Evolutionary conservation across 2,797 vertebrate genomes (phyloP).

Genomic region (Coregonus suidteri): DNA sequence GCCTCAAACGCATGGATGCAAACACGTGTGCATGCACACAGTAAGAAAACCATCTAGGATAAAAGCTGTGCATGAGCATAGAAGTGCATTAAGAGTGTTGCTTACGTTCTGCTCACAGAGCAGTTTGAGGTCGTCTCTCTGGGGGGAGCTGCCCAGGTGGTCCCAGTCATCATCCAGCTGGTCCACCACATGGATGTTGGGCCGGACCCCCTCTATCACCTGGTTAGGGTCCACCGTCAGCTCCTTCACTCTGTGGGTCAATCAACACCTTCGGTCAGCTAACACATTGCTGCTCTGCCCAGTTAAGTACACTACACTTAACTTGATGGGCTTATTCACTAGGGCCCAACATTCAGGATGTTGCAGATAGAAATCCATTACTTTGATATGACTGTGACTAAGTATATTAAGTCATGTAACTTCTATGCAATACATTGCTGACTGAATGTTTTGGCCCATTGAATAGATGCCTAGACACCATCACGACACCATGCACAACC

Average conservation of each 20-base stretch:
- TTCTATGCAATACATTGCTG: background rate
- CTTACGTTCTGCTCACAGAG: constrained; percentile 99
- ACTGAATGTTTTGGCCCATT: background rate
- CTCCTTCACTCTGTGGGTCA: constrained; percentile 88
- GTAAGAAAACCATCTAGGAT: too few relatives aligned
- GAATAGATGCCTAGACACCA: background rate
- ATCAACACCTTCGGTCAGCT: background rate
- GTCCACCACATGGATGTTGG: constrained; percentile 83
- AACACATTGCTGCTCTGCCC: background rate
- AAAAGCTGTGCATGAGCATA: too few relatives aligned
- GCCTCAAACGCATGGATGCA: too few relatives aligned
- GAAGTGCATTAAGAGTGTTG: background rate
- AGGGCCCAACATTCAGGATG: background rate
- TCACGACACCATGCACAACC: constrained; percentile 46
- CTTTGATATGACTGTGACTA: background rate
- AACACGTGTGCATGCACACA: too few relatives aligned
- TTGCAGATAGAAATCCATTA: background rate
- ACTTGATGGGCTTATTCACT: background rate
- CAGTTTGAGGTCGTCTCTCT: constrained; percentile 97
- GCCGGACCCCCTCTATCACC: constrained; percentile 82
- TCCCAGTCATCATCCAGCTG: constrained; percentile 84
- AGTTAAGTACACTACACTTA: background rate
- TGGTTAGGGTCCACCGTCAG: constrained; percentile 87
- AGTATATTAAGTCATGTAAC: background rate
- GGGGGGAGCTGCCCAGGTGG: constrained; percentile 93